These are phyloP conservation scores for Theretra japonica DNA, from an alignment of 2,888 invertebrate species.

Conservation along the genomic window DNA sequence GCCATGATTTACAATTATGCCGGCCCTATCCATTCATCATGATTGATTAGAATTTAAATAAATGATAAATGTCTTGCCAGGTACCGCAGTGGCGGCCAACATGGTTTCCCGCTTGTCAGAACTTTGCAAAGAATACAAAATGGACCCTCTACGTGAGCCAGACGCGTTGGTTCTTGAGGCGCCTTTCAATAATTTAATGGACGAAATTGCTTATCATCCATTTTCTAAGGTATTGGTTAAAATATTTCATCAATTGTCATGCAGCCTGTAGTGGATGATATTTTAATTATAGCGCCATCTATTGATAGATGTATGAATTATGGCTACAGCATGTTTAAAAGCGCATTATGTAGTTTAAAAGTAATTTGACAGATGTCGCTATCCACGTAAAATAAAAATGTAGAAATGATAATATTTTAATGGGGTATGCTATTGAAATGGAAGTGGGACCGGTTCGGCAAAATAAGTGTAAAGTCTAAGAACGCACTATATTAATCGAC, in stretches of 20 bases:
- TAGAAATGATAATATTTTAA: neutral
- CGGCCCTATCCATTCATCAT: too few relatives aligned
- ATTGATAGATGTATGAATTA: neutral
- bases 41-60: too few relatives aligned
- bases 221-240: slow-evolving; percentile 85
- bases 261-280: too few relatives aligned
- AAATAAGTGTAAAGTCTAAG: too few relatives aligned
- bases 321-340: neutral
- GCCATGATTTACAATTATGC: too few relatives aligned
- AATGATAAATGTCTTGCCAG: slow-evolving; percentile 47
- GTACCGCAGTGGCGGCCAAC: slow-evolving; percentile 85
- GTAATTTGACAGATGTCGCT: neutral
- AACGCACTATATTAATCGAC: too few relatives aligned
- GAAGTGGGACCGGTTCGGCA: neutral
- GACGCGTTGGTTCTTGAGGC: slow-evolving; percentile 93
- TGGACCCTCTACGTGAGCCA: slow-evolving; percentile 78
- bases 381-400: neutral
- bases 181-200: slow-evolving; percentile 95
- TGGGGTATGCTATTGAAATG: neutral
- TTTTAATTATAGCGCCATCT: neutral
- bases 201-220: slow-evolving; percentile 94
- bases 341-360: neutral
- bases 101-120: slow-evolving; percentile 55
- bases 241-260: neutral
- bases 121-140: slow-evolving; percentile 88